Evolutionary conservation across 35 echinoderm and acorn worm genomes (phyloP).

Genomic region (Heliocidaris erythrogramma): DNA sequence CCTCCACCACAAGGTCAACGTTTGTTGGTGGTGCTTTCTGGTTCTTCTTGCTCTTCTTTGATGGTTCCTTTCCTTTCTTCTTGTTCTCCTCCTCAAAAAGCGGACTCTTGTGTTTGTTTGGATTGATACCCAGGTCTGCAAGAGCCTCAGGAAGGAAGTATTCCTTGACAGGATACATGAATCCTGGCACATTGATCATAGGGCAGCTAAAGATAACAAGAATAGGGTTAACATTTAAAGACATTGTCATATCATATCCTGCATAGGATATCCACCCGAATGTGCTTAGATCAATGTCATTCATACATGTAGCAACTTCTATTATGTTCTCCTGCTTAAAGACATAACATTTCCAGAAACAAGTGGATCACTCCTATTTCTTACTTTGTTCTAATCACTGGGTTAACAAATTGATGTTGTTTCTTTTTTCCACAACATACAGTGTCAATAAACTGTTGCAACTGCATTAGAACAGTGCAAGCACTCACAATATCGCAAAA

Average conservation of each 20-base stretch:
- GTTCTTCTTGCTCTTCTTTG: background rate
- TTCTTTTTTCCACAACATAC: too few species aligned
- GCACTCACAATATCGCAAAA: too few species aligned
- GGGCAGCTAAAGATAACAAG: constrained; percentile 66
- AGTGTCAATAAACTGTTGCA: too few species aligned
- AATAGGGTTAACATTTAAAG: background rate
- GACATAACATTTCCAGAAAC: too few species aligned
- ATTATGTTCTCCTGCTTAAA: too few species aligned
- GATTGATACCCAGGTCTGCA: constrained; percentile 31
- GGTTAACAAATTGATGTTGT: too few species aligned
- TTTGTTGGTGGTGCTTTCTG: constrained; percentile 56
- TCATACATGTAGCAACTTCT: too few species aligned
- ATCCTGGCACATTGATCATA: constrained; percentile 74
- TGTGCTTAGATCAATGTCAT: too few species aligned
- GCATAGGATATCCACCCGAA: too few species aligned
- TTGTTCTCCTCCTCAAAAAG: background rate
- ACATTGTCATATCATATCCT: background rate
- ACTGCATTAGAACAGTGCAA: too few species aligned
- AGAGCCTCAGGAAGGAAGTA: constrained; percentile 70
- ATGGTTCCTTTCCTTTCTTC: background rate
- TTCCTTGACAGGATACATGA: constrained; percentile 84
- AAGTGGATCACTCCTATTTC: too few species aligned
- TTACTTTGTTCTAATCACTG: too few species aligned
- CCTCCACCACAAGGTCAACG: constrained; percentile 64
- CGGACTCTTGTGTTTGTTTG: constrained; percentile 41